Conservation (phyloP, 2,797 vertebrate species). For the Poecilia velifera region DNA sequence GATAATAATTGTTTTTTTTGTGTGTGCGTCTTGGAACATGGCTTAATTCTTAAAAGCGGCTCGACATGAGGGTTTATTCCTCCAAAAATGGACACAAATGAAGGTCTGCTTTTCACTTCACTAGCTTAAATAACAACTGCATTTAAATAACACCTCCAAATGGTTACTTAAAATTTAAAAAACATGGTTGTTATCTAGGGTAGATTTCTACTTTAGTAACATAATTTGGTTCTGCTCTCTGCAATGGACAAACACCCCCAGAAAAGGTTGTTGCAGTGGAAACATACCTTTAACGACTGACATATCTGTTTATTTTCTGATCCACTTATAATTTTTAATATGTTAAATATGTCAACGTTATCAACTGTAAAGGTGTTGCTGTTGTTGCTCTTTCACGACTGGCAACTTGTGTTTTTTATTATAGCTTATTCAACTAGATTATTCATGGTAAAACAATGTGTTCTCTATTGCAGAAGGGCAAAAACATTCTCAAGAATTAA, state of each 20-base stretch:
- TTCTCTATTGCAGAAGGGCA: neutral
- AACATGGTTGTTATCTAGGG: neutral
- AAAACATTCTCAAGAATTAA: neutral
- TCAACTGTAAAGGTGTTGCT: neutral
- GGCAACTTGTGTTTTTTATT: neutral
- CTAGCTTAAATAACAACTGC: neutral
- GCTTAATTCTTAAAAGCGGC: neutral
- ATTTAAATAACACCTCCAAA: neutral
- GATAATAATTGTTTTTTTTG: neutral
- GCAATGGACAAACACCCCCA: neutral
- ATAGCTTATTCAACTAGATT: neutral
- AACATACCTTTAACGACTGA: neutral
- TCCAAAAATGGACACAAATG: neutral
- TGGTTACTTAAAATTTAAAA: neutral
- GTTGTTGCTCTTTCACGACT: neutral
- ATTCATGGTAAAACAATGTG: neutral
- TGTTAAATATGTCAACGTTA: neutral
- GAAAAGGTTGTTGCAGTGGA: neutral
- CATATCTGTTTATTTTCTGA: neutral
- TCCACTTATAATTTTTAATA: neutral
- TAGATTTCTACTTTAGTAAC: neutral
- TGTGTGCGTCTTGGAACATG: neutral
- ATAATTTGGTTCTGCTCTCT: neutral
- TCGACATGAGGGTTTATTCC: neutral
- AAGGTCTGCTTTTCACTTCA: neutral